Percentiles rank a stretch among this genome's conserved stretches.
phyloP scores from a whole-genome alignment of 2,888 invertebrate genomes.

The Euproctis similis region DNA sequence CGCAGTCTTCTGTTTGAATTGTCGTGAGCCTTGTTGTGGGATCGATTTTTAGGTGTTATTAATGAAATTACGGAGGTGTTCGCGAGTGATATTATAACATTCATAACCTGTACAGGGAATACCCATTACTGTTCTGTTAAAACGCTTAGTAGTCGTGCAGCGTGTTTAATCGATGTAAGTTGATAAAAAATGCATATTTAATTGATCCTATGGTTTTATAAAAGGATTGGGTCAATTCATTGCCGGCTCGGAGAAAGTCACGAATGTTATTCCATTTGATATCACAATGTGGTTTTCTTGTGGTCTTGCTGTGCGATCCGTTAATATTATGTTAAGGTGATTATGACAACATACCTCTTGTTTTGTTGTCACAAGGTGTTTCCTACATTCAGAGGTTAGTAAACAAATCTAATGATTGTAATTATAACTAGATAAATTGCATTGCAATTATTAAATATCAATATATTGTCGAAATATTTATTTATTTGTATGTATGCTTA shows the following conservation, averaged over 20 bases:
- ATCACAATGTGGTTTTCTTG: slow-evolving; percentile 22
- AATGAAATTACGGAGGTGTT: slow-evolving; percentile 72
- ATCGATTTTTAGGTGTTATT: slow-evolving; percentile 76
- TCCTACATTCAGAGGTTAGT: slow-evolving; percentile 49
- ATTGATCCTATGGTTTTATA: slow-evolving; percentile 61
- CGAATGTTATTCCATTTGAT: slow-evolving; percentile 38
- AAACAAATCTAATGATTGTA: no score
- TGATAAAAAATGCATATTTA: slow-evolving; percentile 74
- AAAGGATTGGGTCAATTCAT: slow-evolving; percentile 52
- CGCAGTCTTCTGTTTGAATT: slow-evolving; percentile 64
- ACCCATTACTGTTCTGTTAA: slow-evolving; percentile 31
- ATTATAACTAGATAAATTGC: no score
- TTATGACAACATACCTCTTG: slow-evolving; percentile 26
- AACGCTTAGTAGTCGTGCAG: slow-evolving; percentile 26
- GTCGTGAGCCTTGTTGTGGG: slow-evolving; percentile 65
- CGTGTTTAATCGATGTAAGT: slow-evolving; percentile 60
- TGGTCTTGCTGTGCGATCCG: slow-evolving; percentile 30
- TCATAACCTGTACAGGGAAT: slow-evolving; percentile 39
- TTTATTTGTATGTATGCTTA: no score
- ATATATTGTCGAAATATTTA: no score
- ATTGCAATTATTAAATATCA: no score
- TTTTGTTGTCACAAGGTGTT: slow-evolving; percentile 28
- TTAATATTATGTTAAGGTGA: slow-evolving; percentile 34
- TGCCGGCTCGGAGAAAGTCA: slow-evolving; percentile 31
- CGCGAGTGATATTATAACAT: slow-evolving; percentile 57